Base-by-base conservation (phyloP, 1,140 invertebrate species). In the Sinella curviseta region DNA sequence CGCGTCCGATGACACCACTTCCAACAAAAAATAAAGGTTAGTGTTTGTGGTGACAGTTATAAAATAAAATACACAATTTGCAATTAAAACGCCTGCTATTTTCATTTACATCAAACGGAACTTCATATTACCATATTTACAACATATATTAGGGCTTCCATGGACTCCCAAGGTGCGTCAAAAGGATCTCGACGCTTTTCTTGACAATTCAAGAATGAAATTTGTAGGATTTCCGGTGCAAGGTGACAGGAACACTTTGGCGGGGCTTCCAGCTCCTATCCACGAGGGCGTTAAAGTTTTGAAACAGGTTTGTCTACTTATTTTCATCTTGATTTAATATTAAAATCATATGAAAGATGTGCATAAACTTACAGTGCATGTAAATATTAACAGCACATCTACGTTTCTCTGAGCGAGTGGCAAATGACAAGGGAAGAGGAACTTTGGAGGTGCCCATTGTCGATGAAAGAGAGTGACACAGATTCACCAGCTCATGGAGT, bases 111-210 rank as follows among this genome's bases (percentile, higher is more conserved):
- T 12, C 8, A 74, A 28, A 74, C 33, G 24, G 3, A 74, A 34
- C 31, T 14, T 17, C 24, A 74, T 74, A 31, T 31, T 74, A 74
- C 2, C 30, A 30, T 67, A 12, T 60, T 34, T 80, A 60, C 55
- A 76, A n/a, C n/a, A n/a, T n/a, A n/a, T n/a, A n/a, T n/a, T n/a
- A 88, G 91, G 92, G 78, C 89, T 99, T 80, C 97, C 97, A 0
- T 99, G 97, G 97, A 92, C 93, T 81, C 96, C 97, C 12, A 99
- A 99, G 91, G 96, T 98, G n/a, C 89, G 95, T 30, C 93, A 95
- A 85, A 95, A 94, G 88, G 95, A 97, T 86, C 92, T 98, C 67
- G 95, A 98, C 84, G 89, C 90, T 81, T 99, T 98, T 87, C 87
- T 99, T 80, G 95, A 98, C 84, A 92, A 92, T 84, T 95, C 96